Base-by-base conservation (phyloP, 2,797 vertebrate species). In the Acanthurus lineatus region DNA sequence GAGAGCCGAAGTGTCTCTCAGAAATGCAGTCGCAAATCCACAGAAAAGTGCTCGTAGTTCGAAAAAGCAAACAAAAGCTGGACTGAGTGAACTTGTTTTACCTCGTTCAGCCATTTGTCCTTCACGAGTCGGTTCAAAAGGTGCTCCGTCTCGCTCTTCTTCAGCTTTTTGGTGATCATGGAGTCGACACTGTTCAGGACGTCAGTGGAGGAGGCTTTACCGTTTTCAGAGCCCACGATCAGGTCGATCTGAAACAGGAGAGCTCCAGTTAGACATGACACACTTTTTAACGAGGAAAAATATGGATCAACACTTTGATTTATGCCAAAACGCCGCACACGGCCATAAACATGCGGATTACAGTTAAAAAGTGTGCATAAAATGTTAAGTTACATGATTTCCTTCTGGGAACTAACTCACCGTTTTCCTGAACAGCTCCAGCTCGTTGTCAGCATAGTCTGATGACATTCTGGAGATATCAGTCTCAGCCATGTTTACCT, bases 41-140 rank as follows among this genome's bases (percentile, higher is more conserved):
- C 28, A 32, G 28, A 32, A 32, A 32, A 32, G 28, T 5, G 28
- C 5, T 32, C 4, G 28, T 32, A 4, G 28, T 32, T 5, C 3
- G 2, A 32, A 57, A 57, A 54, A 54, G 2, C 12, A 56, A 59
- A 19, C 9, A 14, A 20, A 17, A 54, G 6, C 38, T 6, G 6
- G 9, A 9, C 8, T 38, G 44, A 52, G 47, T 52, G 17, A 4
- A 4, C 42, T 62, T 12, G 12, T 57, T 77, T 77, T 93, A 98
- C 98, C 97, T 98, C 97, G 63, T 88, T 95, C 51, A 99, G 95
- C 98, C 98, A 99, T 81, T 96, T 97, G 86, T 96, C 96, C 0
- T 95, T 95, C 40, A 98, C 97, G 11, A 99, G 96, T 76, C 93
- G 94, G 85, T 95, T 95, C 32, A 99, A 87, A 20, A 98, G 93